Conservation (phyloP, 2,888 invertebrate species). For the Calameuta idolon region DNA sequence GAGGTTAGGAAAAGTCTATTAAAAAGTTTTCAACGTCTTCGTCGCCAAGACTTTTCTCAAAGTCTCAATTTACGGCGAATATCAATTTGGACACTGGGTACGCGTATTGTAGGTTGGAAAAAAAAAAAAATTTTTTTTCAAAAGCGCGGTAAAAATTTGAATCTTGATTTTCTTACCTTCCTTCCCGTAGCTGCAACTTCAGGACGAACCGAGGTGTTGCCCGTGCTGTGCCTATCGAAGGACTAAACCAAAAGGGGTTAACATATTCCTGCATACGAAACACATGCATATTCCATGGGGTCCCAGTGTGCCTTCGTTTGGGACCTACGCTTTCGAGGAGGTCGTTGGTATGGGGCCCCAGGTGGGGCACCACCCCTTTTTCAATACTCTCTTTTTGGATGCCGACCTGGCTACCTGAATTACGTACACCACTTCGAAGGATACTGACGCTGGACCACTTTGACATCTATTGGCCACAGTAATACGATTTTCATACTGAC, state of each 20-base stretch:
- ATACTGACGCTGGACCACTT: constrained; percentile 14
- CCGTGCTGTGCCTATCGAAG: constrained; percentile 60
- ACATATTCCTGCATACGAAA: constrained; percentile 64
- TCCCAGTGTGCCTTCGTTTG: constrained; percentile 41
- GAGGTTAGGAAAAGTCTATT: constrained; percentile 33
- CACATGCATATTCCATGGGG: constrained; percentile 59
- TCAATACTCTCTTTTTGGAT: constrained; percentile 6
- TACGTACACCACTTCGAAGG: background rate
- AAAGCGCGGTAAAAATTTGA: background rate
- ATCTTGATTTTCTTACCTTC: background rate
- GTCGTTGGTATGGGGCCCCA: constrained; percentile 48
- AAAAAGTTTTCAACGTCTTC: constrained; percentile 38
- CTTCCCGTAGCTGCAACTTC: background rate
- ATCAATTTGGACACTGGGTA: background rate
- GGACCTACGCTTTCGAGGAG: constrained; percentile 8
- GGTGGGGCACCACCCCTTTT: constrained; percentile 54
- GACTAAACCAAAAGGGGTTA: constrained; percentile 65
- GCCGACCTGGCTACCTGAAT: background rate
- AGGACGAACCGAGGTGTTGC: constrained; percentile 54
- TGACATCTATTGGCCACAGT: constrained; percentile 56
- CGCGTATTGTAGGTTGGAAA: background rate
- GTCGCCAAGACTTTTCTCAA: background rate
- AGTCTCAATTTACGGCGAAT: background rate
- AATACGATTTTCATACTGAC: constrained; percentile 60
- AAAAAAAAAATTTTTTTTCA: background rate